Evolutionary conservation across 1,140 invertebrate genomes (phyloP).

Genomic region (Idris sp.): DNA sequence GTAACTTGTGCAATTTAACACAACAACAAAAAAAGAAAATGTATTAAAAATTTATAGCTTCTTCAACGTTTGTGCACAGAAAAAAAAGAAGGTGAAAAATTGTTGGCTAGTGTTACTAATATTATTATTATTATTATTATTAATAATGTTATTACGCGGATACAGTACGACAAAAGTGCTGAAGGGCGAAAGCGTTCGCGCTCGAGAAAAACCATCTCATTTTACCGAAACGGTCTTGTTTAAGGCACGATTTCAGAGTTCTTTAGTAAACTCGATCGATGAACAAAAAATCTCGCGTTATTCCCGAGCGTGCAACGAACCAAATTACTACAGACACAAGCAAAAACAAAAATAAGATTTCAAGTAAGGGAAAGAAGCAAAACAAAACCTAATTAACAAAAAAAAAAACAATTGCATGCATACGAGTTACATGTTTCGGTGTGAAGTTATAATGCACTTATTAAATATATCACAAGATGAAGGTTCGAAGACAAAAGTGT

Average conservation of each 20-base stretch:
- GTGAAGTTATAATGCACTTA: constrained; percentile 62
- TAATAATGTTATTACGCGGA: constrained; percentile 63
- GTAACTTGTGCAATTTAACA: no score
- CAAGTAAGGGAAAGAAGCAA: constrained; percentile 18
- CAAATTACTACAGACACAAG: constrained; percentile 30
- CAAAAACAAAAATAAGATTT: constrained; percentile 36
- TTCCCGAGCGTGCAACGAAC: constrained; percentile 68
- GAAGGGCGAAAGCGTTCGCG: constrained; percentile 58
- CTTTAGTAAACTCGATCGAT: constrained; percentile 35
- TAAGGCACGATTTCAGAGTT: constrained; percentile 25
- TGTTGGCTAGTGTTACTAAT: no score
- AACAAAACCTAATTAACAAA: constrained; percentile 18
- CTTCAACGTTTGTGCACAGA: no score
- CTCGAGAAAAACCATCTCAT: constrained; percentile 60
- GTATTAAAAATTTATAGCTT: no score
- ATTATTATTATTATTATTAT: constrained; percentile 68
- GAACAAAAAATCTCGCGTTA: constrained; percentile 34
- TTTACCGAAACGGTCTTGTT: constrained; percentile 35
- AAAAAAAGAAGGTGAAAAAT: no score
- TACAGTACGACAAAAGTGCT: constrained; percentile 41
- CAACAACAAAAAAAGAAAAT: no score
- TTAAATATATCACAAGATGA: constrained; percentile 52
- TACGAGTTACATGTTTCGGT: constrained; percentile 65
- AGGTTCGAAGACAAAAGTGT: constrained; percentile 28
- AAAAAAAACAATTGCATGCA: constrained; percentile 57